phyloP scores from a whole-genome alignment of 2,888 invertebrate genomes.

The Griposia aprilina region DNA sequence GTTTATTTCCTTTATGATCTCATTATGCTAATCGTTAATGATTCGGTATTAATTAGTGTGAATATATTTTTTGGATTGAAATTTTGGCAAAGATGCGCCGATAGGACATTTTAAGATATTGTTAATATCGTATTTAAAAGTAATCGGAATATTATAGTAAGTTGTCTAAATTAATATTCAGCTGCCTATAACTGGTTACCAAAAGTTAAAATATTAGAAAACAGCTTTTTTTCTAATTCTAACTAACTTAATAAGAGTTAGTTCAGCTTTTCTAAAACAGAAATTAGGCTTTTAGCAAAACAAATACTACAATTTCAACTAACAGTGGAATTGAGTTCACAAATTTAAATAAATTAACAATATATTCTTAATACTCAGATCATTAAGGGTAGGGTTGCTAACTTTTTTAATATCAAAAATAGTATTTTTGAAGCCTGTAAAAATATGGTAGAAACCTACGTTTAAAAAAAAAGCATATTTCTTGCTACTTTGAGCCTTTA shows the following conservation, averaged over 20 bases:
- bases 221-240: slow-evolving; percentile 2
- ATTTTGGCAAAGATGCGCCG: neutral
- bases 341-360: slow-evolving; percentile 85
- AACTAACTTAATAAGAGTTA: slow-evolving; percentile 1
- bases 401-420: too few species aligned
- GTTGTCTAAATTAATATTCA: neutral
- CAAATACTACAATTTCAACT: slow-evolving; percentile 69
- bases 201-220: neutral
- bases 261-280: slow-evolving; percentile 29
- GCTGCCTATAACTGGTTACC: neutral
- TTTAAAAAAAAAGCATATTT: too few species aligned
- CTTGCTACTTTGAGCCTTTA: too few species aligned
- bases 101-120: neutral
- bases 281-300: slow-evolving; percentile 59
- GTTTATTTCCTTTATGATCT: slow-evolving; percentile 60
- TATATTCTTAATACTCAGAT: slow-evolving; percentile 69
- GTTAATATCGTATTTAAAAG: slow-evolving; percentile 22
- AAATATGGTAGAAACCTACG: too few species aligned
- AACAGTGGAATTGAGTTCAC: slow-evolving; percentile 71
- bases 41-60: slow-evolving; percentile 40
- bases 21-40: slow-evolving; percentile 55
- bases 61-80: slow-evolving; percentile 3
- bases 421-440: too few species aligned
- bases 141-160: slow-evolving; percentile 6
- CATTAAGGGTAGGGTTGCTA: slow-evolving; percentile 51